Base-by-base conservation (phyloP, 2,888 invertebrate genomes). In the Steromphala cineraria region DNA sequence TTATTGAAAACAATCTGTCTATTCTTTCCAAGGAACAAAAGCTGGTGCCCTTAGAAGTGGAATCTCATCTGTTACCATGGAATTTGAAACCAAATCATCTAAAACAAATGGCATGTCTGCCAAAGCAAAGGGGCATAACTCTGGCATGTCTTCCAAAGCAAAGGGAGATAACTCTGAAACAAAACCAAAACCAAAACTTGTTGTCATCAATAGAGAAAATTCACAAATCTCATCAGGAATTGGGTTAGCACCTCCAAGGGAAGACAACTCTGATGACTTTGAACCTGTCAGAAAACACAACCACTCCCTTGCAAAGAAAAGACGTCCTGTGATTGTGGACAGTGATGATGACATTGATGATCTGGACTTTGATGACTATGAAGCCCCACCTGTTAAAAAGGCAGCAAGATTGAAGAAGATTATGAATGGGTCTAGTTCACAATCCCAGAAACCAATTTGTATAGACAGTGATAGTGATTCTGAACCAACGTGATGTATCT, bases 191-290 rank as follows among this genome's bases (percentile, higher is more conserved):
- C 85, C 85, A 2, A 86, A 86, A 80, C 84, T 87, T 21, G 85
- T 85, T 17, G 77, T 88, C 13, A 82, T 89, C n/a, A 87, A 89
- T 52, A 62, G 76, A 10, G 81, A 86, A 53, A 86, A 84, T 52
- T 88, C 87, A 3, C 84, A 82, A 52, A 84, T 86, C 67, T 80
- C 85, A 10, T 76, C 82, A 46, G 52, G 81, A 21, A 67, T 62
- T 15, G 40, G 40, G 2, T 15, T 28, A 19, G 75, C 19, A 24
- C 19, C 78, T 24, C n/a, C 75, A 8, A 62, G 67, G 2, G 75
- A 77, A 5, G 62, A 21, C 8, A 56, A 67, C 15, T 31, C 62
- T 40, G 40, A n/a, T 53, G 53, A 56, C 24, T 24, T 40, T 52
- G 74, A 52, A 53, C 52, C 17, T 46, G 55, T 19, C 55, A 79